Conservation (phyloP, 2,888 invertebrate genomes). For the Lysandra coridon region DNA sequence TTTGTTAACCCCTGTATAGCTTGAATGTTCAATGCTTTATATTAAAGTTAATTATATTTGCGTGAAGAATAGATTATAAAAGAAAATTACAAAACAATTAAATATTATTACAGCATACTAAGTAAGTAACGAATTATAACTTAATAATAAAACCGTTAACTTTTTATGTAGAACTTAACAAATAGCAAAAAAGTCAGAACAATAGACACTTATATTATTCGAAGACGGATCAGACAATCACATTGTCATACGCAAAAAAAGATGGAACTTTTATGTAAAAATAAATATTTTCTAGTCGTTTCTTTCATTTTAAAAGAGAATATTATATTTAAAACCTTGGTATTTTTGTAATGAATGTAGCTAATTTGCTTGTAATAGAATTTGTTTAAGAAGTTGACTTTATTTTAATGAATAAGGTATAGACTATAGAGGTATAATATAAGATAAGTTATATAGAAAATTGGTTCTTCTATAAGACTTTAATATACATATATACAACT, state of each 20-base stretch:
- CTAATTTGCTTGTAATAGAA: no score
- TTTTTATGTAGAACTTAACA: neutral
- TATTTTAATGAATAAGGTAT: no score
- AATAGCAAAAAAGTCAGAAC: neutral
- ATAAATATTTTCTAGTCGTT: neutral
- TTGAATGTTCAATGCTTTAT: neutral
- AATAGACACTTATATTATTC: neutral
- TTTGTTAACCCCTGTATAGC: no score
- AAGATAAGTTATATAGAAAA: no score
- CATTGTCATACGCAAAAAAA: neutral
- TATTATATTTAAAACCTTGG: no score
- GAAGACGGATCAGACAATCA: neutral
- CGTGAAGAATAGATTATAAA: neutral
- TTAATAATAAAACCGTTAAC: neutral
- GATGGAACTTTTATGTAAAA: neutral
- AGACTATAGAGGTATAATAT: no score
- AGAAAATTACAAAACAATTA: neutral
- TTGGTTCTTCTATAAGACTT: no score
- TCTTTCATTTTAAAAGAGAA: neutral
- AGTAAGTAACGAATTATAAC: neutral
- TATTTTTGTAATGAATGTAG: no score
- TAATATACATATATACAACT: no score
- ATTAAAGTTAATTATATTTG: neutral
- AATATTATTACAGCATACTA: neutral
- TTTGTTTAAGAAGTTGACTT: no score